A percentile compares a stretch with the other conserved stretches of the same genome.
Evolutionary conservation across 1,140 invertebrate genomes (phyloP).

Genomic region (Atta colombica): DNA sequence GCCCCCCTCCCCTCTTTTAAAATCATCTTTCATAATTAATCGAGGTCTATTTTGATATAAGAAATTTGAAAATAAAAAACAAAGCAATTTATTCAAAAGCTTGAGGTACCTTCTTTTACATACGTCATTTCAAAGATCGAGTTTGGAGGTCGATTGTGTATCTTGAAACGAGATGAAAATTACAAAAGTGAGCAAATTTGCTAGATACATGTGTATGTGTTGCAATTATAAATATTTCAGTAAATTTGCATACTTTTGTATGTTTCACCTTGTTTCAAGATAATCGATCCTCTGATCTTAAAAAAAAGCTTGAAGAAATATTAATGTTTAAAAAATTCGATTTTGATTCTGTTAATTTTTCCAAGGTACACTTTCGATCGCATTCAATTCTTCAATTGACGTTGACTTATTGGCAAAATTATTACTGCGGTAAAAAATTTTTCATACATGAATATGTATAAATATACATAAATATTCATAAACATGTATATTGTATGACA

Average conservation of each 20-base stretch:
- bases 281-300: background rate
- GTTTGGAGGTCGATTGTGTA: no score
- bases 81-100: background rate
- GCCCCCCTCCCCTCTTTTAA: background rate
- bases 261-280: no score
- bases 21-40: conserved; percentile 2
- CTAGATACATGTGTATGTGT: no score
- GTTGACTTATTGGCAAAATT: background rate
- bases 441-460: no score
- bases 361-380: background rate
- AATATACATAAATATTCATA: no score
- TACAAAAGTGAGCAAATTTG: no score
- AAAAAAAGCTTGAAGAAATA: background rate
- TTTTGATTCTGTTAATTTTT: background rate
- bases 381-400: background rate
- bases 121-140: background rate
- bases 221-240: no score
- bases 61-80: background rate
- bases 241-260: no score
- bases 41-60: background rate
- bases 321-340: background rate
- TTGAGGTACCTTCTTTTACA: background rate
- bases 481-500: no score
- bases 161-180: no score
- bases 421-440: background rate